Conservation (phyloP, 2,888 invertebrate species). For the Ochropleura leucogaster region DNA sequence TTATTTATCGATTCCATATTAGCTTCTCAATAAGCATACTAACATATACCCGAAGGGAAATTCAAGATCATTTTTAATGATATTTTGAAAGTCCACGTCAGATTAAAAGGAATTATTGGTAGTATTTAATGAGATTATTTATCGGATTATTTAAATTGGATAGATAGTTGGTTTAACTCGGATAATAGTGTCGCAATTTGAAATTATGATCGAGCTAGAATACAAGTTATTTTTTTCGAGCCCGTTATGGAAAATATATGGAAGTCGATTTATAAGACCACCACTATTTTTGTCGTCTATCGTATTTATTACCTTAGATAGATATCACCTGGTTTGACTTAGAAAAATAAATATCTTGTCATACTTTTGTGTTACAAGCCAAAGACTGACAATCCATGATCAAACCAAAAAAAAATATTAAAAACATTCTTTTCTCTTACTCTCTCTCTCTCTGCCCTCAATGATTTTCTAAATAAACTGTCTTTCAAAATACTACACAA, state of each 20-base stretch:
- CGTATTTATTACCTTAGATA: slow-evolving; percentile 1
- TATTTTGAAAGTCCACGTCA: slow-evolving; percentile 75
- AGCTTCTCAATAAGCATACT: slow-evolving; percentile 71
- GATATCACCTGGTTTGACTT: neutral
- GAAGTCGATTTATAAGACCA: slow-evolving; percentile 30
- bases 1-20: slow-evolving; percentile 70
- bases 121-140: slow-evolving; percentile 68
- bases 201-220: slow-evolving; percentile 59
- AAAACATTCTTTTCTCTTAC: neutral
- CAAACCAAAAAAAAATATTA: neutral
- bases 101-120: slow-evolving; percentile 74
- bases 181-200: slow-evolving; percentile 58
- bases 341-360: neutral
- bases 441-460: neutral
- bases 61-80: slow-evolving; percentile 72
- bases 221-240: slow-evolving; percentile 37
- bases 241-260: slow-evolving; percentile 25
- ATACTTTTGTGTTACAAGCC: neutral
- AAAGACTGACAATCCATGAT: neutral
- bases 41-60: slow-evolving; percentile 68
- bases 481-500: slow-evolving; percentile 12
- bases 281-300: slow-evolving; percentile 23
- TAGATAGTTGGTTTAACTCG: slow-evolving; percentile 44
- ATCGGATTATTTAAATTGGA: slow-evolving; percentile 65
- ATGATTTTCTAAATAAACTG: neutral